Percentiles rank a stretch among this genome's conserved stretches.
Conservation (phyloP, 2,888 invertebrate genomes). For the Dolichomitus sp. region DNA sequence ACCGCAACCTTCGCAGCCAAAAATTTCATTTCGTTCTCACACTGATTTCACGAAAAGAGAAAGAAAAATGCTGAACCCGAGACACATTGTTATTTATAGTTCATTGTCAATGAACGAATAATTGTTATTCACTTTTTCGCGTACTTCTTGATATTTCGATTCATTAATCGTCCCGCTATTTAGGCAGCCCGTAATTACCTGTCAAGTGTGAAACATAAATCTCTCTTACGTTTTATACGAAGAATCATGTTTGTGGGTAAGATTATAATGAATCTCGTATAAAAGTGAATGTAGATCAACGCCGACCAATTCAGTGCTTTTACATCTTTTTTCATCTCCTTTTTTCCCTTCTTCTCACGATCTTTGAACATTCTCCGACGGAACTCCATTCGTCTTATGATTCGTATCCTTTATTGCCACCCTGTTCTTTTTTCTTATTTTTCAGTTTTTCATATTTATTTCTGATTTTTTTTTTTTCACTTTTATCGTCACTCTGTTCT, state of each 20-base stretch:
- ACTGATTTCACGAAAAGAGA: not conserved
- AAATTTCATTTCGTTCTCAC: conserved; percentile 35
- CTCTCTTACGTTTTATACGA: conserved; percentile 7
- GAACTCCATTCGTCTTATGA: not conserved
- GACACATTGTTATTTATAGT: conserved; percentile 7
- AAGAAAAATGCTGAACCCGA: not conserved
- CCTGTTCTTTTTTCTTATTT: not conserved
- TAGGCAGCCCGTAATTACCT: conserved; percentile 36
- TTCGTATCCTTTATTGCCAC: not conserved
- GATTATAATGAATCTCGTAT: conserved; percentile 41
- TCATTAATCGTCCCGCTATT: conserved; percentile 25
- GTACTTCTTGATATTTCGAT: not conserved
- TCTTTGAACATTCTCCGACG: conserved; percentile 13
- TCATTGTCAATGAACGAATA: conserved; percentile 1
- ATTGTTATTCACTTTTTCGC: not conserved
- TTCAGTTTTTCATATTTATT: not conserved
- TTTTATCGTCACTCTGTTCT: conserved; percentile 16
- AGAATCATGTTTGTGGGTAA: not conserved
- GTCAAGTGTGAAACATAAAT: conserved; percentile 32
- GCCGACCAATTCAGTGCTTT: conserved; percentile 12
- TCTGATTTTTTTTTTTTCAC: conserved; percentile 1
- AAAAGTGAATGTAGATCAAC: conserved; percentile 36
- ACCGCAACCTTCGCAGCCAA: not conserved
- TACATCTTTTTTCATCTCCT: not conserved
- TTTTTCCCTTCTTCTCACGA: not conserved